Evolutionary conservation across 2,888 invertebrate species (phyloP), one percentile per base, ranked within the genome.

Genomic region (Ennomos fuscantarius): DNA sequence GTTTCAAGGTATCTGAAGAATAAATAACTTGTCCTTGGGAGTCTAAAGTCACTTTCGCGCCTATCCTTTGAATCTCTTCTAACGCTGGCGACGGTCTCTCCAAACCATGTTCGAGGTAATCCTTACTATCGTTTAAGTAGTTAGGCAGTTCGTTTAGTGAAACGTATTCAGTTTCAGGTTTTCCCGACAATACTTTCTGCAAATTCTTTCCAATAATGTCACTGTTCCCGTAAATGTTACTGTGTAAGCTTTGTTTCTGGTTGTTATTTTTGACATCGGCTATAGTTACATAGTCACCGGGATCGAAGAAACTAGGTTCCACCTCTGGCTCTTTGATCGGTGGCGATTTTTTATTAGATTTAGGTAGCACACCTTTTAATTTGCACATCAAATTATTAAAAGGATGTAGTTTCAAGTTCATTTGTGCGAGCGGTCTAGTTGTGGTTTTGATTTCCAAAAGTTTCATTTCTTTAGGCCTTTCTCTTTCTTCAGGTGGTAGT

Each of bases 1-100:
- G 93, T 78, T 95, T 95, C 64, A 97, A 87, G 77, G 97, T 97
- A 73, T 97, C 97, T 13, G 97, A 97, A 63, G 96, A 96, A 86
- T 96, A 97, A 60, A 97, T 95, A 42, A 97, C 96, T 93, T 96
- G 96, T 49, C 97, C 98, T 74, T 96, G 96, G 24, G 97, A 95
- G 85, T 97, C 96, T 42, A 97, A 87, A 35, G 95, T 96, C 39
- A 97, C 97, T 75, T 96, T 94, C 15, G 96, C 96, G 24, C 96
- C 96, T 76, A 94, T 94, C 54, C 84, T 81, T 87, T 93, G 82
- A 87, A 89, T 76, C 62, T 89, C 88, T 59, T 91, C 87, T 58
- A 85, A 71, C 6, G 77, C 82, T 46, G 78, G 79, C 6, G 82
- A 81, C 9, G 76, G 69, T 63, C 82, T 86, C 60, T 84, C 85